Percentiles rank a stretch among this genome's conserved stretches.
phyloP scores from a whole-genome alignment of 2,797 vertebrate genomes.

The Enteromius unitaeniatus region DNA sequence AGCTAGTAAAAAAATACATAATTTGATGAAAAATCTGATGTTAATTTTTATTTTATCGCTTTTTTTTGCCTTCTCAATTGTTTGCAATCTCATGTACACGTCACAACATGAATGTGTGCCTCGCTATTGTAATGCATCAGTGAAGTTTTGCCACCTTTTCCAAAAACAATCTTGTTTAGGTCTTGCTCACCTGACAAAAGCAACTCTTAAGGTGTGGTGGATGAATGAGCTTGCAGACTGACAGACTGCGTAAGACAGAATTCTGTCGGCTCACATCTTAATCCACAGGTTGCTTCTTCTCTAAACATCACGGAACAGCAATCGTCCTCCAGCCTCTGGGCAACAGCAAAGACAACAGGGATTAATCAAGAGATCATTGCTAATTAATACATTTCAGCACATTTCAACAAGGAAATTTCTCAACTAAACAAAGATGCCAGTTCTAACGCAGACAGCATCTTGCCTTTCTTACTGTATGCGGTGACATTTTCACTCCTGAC shows the following conservation, averaged over 20 bases:
- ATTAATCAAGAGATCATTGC: constrained; percentile 30
- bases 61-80: constrained; percentile 56
- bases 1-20: neutral
- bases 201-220: constrained; percentile 48
- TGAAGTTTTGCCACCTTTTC: constrained; percentile 60
- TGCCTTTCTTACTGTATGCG: neutral
- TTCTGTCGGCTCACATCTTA: constrained; percentile 38
- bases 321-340: constrained; percentile 34
- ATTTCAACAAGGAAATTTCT: constrained; percentile 10
- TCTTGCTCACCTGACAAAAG: constrained; percentile 52
- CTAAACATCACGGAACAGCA: constrained; percentile 38
- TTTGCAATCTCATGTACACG: constrained; percentile 59
- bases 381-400: constrained; percentile 35
- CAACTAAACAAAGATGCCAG: neutral
- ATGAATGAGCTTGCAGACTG: constrained; percentile 50
- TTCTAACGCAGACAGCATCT: constrained; percentile 12
- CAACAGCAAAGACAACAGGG: constrained; percentile 28
- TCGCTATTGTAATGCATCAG: constrained; percentile 53
- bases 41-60: neutral
- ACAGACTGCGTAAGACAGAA: constrained; percentile 32
- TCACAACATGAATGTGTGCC: constrained; percentile 61
- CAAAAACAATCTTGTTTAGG: constrained; percentile 56
- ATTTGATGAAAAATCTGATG: neutral
- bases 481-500: constrained; percentile 21
- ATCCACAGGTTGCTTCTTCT: constrained; percentile 44